Evolutionary conservation across 2,113 vertebrate species (phyloP), one percentile per base, ranked within the genome.

Genomic region (Esox niger): DNA sequence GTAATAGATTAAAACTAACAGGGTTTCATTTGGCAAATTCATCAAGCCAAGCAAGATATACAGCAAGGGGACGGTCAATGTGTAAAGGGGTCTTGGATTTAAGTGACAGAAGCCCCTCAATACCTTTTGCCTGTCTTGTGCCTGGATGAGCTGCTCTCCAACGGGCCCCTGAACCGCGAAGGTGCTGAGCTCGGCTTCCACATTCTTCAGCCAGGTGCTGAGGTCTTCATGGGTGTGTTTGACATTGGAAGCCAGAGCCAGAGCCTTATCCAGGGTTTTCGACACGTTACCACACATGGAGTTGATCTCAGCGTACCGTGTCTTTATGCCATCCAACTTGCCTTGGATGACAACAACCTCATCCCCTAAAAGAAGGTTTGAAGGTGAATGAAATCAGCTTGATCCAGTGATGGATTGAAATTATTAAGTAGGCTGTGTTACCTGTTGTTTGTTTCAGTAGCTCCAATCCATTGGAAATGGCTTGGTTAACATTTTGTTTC

Each of bases 371-470:
- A 46, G 80, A 52, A 59, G 67, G 21, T 6, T 3, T n/a, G 25
- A 4, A 27, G 32, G 57, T 33, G 29, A 21, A 30, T 46, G 10
- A 32, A 47, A 3, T 15, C 3, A 30, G 26, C 30, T n/a, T 0
- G 2, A 58, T 58, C 26, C n/a, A n/a, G 57, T 30, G 20, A 31
- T 30, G 17, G 2, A 26, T 59, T 30, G 27, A 59, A 15, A 59
- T 59, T 59, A 1, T n/a, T 32, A 2, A 32, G 13, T 9, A 29
- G 6, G 49, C 29, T 69, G 6, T 32, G 75, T 2, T 84, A 95
- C 97, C 97, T 93, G 95, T 98, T 69, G 97, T 96, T 80, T 96
- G 95, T 77, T 99, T 99, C 66, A 99, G 93, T 29, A 99, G 93
- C 71, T 97, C 95, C 87, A 98, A 85, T 57, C 97, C 97, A 79